Evolutionary conservation across 2,888 invertebrate species (phyloP), one percentile per base, ranked within the genome.

Genomic region (Luffia ferchaultella): DNA sequence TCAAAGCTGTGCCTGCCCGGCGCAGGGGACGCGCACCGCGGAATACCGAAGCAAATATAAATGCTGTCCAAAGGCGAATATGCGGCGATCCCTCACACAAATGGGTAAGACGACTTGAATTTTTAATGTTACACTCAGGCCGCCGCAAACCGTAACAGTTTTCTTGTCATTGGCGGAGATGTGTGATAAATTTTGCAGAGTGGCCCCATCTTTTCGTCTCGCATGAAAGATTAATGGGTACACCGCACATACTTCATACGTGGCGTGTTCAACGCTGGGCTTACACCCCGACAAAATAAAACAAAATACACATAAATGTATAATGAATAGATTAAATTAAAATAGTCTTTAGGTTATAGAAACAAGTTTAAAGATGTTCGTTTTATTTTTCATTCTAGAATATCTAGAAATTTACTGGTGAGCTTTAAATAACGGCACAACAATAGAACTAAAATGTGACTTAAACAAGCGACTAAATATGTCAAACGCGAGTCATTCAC

Each of bases 51-150:
- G 76, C 71, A 83, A 78, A 82, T 82, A 83, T 83, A 80, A 82
- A 80, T 77, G 79, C 66, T 82, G 83, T 82, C 83, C 83, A 78
- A 74, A 74, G 74, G 71, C 75, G 78, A 78, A 76, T 77, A 76
- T 73, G 76, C 74, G 73, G 80, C 76, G 76, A 79, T 83, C 82
- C 83, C 82, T 83, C 83, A 83, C 83, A 83, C 79, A 83, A 83
- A 82, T 79, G 82, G 82, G 82, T 82, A 82, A 80, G 80, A 75
- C 68, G 77, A 70, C 64, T 60, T 83, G 80, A 82, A 83, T 83
- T 76, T 83, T 83, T 83, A 83, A 83, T 83, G 78, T 73, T 77
- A 83, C 83, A 83, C 83, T 83, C 83, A 82, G 83, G 74, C 82
- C 80, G 79, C 69, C 80, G 80, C 82, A 80, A 78, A 78, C 82